Percentiles rank a stretch among this genome's conserved stretches.
Evolutionary conservation across 2,113 vertebrate species (phyloP).

Genomic region (Salvator merianae): DNA sequence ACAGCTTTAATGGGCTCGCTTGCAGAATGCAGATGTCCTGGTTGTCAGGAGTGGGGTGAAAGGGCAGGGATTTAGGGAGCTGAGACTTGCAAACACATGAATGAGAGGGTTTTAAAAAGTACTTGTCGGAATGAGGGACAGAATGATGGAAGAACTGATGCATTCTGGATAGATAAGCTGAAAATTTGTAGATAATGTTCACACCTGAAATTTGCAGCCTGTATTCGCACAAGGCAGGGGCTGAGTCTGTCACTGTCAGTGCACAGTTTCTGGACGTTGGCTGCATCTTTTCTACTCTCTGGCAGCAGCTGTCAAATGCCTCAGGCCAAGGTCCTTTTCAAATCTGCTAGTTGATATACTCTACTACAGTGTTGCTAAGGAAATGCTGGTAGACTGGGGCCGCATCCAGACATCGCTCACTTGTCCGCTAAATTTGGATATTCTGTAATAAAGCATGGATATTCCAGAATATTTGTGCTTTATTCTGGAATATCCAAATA

Average conservation of each 20-base stretch:
- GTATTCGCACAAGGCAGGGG: neutral
- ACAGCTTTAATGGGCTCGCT: slow-evolving; percentile 21
- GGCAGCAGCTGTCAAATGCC: neutral
- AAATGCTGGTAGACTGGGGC: too few species aligned
- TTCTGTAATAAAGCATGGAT: too few species aligned
- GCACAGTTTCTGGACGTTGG: neutral
- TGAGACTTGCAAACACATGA: neutral
- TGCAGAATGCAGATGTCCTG: slow-evolving; percentile 12
- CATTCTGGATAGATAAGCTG: neutral
- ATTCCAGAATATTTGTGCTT: too few species aligned
- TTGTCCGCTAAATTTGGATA: too few species aligned
- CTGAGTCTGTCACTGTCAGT: neutral
- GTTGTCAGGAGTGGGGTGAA: neutral
- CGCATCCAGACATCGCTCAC: too few species aligned
- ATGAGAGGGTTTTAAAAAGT: neutral
- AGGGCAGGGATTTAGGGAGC: neutral
- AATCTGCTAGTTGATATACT: neutral
- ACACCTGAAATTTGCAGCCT: neutral
- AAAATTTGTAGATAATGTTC: neutral
- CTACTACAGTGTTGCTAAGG: neutral
- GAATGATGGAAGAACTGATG: neutral
- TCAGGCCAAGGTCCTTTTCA: neutral
- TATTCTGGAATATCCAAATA: too few species aligned
- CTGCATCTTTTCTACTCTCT: too few species aligned
- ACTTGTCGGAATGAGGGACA: slow-evolving; percentile 8